Base-by-base conservation (phyloP, 1,140 invertebrate species). In the Drosophila mauritiana region DNA sequence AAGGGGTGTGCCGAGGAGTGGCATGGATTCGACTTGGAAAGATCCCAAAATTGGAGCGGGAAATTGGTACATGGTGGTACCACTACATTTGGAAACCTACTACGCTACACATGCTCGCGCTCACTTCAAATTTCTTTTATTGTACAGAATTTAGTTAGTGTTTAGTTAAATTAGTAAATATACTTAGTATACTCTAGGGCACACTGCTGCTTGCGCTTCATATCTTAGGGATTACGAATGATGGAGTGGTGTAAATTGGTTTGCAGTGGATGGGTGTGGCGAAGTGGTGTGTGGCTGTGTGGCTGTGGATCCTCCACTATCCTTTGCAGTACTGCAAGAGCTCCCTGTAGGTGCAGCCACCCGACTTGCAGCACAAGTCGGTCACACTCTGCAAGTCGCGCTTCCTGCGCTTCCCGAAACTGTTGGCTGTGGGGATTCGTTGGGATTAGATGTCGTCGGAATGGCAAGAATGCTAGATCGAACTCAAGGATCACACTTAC, bases 91-190 rank as follows among this genome's bases (percentile, higher is more conserved):
- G 20, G 20, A 22, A 2, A 22, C 20, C 20, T 22, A 22, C 20
- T 22, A 22, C 20, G 20, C 20, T 22, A 22, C 20, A 22, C 20
- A 22, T 22, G 20, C 20, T 22, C 22, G 54, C 43, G 42, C 39
- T 75, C 70, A 51, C 69, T 46, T 53, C 31, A 3, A 25, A 40
- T 54, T 40, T 54, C 42, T 48, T 73, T 52, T 73, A 73, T 83
- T 72, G 61, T 85, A 83, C 82, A 83, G 56, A 84, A 80, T 85
- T 84, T 64, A 73, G 69, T 83, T 83, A 84, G 76, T 84, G 80
- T 61, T 72, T 80, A 84, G 72, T 74, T 83, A 83, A 83, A 80
- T 73, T 83, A 83, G 57, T 85, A 85, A 63, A 80, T 83, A 83
- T 84, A 80, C 73, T 80, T 68, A 77, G 39, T 76, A 52, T 63